Evolutionary conservation across 2,888 invertebrate species (phyloP), one percentile per base, ranked within the genome.

Genomic region (Hyposoter dolosus): DNA sequence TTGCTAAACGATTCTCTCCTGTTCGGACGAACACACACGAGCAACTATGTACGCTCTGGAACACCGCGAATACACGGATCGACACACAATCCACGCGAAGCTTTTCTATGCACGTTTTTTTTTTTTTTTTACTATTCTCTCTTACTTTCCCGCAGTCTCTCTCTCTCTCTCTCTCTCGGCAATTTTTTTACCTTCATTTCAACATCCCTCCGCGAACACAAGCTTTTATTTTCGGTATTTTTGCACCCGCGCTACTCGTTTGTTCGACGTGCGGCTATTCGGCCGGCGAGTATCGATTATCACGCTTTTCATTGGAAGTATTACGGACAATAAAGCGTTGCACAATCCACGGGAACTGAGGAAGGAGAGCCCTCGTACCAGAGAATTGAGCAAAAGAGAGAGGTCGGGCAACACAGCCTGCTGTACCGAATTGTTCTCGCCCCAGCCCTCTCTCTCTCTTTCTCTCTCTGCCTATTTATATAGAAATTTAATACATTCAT

Each of bases 321-420:
- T 85, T 83, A 86, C 82, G 87, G 83, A 86, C 87, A 85, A 87
- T 85, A 86, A 88, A 88, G 86, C 87, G 86, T 87, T 88, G 85
- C 84, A 81, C 85, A 87, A 87, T 87, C 84, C 87, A 60, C 63
- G 50, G 74, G 66, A 45, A 45, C 32, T 15, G 56, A 15, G 75
- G 47, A 3, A 40, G 45, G 45, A 28, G 60, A 23, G 47, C 5
- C 40, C 50, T 35, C 65, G 47, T 56, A 65, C 65, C 71, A 28
- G 80, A 40, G 72, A 72, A 80, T 72, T 45, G 74, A 66, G 74
- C 23, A 40, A 72, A 47, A 65, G 80, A 69, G 47, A 63, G 79
- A 75, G 53, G 32, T 47, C 28, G 71, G 71, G 40, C 32, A 71
- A 71, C 53, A 40, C 71, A 84, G 82, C 56, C 56, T 56, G 74